phyloP scores from a whole-genome alignment of 2,888 invertebrate genomes.

The Acrobasis repandana region DNA sequence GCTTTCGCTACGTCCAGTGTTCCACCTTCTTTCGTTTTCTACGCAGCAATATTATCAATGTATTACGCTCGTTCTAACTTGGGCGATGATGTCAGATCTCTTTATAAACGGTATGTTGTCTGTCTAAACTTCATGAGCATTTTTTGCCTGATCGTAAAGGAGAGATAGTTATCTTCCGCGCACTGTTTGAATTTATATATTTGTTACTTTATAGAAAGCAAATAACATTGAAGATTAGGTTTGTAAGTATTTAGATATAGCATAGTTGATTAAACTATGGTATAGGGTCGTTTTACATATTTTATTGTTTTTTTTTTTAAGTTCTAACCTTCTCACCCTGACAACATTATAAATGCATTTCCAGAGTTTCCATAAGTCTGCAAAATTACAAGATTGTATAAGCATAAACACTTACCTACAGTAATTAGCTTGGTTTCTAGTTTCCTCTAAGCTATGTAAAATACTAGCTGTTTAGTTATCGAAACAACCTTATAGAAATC shows the following conservation, averaged over 20 bases:
- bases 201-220: too few species aligned
- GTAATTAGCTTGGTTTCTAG: slow-evolving; percentile 39
- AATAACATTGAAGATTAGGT: too few species aligned
- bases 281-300: too few species aligned
- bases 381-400: slow-evolving; percentile 37
- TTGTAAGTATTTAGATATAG: too few species aligned
- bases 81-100: not conserved
- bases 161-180: not conserved
- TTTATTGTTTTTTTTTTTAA: not conserved
- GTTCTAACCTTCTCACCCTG: too few species aligned
- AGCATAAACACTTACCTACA: slow-evolving; percentile 31
- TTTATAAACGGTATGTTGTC: not conserved
- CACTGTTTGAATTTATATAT: too few species aligned
- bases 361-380: slow-evolving; percentile 28
- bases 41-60: too few species aligned
- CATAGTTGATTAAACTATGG: too few species aligned
- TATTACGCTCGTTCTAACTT: not conserved
- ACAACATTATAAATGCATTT: not conserved
- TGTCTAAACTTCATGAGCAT: not conserved
- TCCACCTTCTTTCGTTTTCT: not conserved
- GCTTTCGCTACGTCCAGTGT: too few species aligned
- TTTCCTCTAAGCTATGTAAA: slow-evolving; percentile 42
- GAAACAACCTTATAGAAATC: slow-evolving; percentile 57
- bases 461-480: slow-evolving; percentile 51
- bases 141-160: not conserved